phyloP scores from a whole-genome alignment of 2,797 vertebrate genomes.

The Myotis planiceps region DNA sequence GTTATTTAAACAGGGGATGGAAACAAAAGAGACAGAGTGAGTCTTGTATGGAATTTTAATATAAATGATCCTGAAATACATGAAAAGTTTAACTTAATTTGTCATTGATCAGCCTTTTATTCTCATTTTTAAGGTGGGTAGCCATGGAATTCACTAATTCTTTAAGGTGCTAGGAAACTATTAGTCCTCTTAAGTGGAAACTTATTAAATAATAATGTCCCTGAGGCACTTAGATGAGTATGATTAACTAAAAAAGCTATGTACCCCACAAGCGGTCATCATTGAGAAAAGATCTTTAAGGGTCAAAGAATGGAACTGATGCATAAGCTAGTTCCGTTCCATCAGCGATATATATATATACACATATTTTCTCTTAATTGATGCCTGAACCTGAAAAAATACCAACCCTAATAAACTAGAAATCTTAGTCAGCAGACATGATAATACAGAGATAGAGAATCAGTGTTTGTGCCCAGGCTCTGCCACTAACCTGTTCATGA shows the following conservation, averaged over 20 bases:
- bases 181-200: slow-evolving; percentile 17
- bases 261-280: neutral
- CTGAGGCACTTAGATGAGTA: neutral
- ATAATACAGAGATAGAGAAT: neutral
- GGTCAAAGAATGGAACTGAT: neutral
- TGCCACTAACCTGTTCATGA: neutral
- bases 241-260: slow-evolving; percentile 24
- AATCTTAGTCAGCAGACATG: neutral
- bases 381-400: neutral
- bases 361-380: neutral
- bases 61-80: neutral
- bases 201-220: slow-evolving; percentile 46
- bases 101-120: neutral
- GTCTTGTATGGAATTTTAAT: slow-evolving; percentile 1
- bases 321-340: neutral
- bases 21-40: neutral
- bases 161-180: slow-evolving; percentile 36
- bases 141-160: slow-evolving; percentile 34
- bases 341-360: neutral
- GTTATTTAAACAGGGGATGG: neutral
- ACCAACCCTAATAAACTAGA: neutral
- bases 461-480: neutral
- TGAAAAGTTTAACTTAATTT: neutral
- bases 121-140: slow-evolving; percentile 1
- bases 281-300: slow-evolving; percentile 14